phyloP scores from a whole-genome alignment of 2,888 invertebrate genomes.

The Himalopsyche japonica region DNA sequence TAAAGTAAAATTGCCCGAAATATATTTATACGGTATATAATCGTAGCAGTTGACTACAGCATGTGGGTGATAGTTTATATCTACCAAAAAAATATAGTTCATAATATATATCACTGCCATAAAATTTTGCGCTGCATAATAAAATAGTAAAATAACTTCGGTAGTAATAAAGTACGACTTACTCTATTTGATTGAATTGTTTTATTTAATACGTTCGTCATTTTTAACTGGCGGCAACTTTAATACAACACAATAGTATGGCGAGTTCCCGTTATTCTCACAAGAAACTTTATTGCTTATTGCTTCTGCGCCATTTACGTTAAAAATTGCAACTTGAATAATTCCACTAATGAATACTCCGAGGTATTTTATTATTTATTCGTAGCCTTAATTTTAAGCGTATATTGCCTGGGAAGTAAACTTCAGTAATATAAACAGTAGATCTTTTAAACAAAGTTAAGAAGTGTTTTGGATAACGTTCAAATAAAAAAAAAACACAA shows the following conservation, averaged over 20 bases:
- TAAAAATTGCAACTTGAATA: background rate
- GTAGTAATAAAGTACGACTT: background rate
- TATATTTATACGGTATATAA: no score
- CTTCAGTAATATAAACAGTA: no score
- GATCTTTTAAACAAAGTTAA: no score
- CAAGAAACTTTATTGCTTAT: background rate
- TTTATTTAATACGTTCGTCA: background rate
- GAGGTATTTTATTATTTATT: background rate
- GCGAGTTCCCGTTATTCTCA: background rate
- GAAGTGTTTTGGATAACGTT: no score
- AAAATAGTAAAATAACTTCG: background rate
- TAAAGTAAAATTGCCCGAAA: no score
- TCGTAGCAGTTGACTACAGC: no score
- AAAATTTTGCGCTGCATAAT: background rate
- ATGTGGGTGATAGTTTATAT: no score
- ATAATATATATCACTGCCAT: background rate
- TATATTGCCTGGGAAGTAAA: background rate
- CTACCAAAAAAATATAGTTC: no score
- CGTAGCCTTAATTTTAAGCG: background rate
- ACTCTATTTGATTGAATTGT: background rate
- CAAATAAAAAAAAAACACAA: no score
- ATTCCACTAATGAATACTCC: background rate
- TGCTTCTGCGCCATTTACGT: background rate
- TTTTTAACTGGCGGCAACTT: background rate
- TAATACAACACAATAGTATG: background rate